Percentiles rank a stretch among this genome's conserved stretches.
phyloP scores from a whole-genome alignment of 1,140 invertebrate genomes.

The Eriocheir sinensis region DNA sequence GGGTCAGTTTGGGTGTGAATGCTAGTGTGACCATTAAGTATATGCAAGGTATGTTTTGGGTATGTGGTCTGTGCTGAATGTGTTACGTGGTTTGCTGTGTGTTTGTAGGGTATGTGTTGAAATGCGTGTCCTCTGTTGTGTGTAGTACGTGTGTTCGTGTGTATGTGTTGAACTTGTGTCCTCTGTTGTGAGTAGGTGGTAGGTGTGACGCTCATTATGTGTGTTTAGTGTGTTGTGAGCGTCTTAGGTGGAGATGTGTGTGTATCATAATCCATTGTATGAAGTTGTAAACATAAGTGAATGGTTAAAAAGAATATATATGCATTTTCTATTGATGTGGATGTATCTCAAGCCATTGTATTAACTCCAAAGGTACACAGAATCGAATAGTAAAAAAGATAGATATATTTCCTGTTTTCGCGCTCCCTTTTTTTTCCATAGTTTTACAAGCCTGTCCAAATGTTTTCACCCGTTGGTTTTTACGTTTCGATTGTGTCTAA shows the following conservation, averaged over 20 bases:
- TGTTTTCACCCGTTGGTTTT: neutral
- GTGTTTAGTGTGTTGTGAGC: neutral
- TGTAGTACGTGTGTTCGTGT: neutral
- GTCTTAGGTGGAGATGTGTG: too few species aligned
- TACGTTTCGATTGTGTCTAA: neutral
- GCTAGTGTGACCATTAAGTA: neutral
- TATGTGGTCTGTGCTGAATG: neutral
- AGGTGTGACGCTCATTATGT: neutral
- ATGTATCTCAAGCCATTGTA: too few species aligned
- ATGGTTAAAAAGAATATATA: too few species aligned
- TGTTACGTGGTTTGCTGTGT: neutral
- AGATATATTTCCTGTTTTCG: too few species aligned
- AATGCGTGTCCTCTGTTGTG: neutral
- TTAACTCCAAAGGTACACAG: too few species aligned
- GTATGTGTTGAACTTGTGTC: too few species aligned
- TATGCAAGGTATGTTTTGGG: neutral
- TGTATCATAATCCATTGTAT: too few species aligned
- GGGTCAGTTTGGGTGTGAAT: neutral
- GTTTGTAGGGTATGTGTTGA: too few species aligned
- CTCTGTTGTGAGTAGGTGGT: too few species aligned
- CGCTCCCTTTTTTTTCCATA: neutral
- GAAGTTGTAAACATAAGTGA: too few species aligned
- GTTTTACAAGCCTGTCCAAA: neutral
- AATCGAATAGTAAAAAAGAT: too few species aligned
- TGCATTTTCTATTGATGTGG: too few species aligned